These are phyloP conservation scores for Crypturellus tataupa DNA, from an alignment of 2,797 vertebrate genomes.

Conservation along the genomic window DNA sequence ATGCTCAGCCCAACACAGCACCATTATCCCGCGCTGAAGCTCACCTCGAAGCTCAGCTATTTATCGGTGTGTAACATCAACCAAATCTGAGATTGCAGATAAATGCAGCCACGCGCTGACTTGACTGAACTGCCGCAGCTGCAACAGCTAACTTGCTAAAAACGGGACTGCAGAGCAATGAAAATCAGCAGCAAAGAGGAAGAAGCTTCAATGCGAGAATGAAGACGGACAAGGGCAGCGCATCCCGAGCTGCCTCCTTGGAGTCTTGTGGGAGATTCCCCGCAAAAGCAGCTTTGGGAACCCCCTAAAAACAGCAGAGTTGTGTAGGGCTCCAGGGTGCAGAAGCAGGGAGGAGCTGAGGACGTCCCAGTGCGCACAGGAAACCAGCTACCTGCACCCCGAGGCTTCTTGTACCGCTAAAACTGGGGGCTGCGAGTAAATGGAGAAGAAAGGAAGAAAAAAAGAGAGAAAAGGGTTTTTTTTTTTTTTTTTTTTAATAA, in stretches of 20 bases:
- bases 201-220: not conserved
- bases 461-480: not conserved
- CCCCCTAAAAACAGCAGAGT: not conserved
- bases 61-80: not conserved
- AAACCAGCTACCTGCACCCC: rapidly evolving
- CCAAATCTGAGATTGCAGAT: not conserved
- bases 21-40: not conserved
- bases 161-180: not conserved
- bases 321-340: not conserved
- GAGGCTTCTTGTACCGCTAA: rapidly evolving
- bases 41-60: rapidly evolving
- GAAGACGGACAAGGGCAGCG: not conserved
- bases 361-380: not conserved
- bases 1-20: not conserved
- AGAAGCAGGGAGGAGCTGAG: rapidly evolving
- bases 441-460: not conserved
- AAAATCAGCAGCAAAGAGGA: not conserved
- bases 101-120: not conserved
- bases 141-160: too few species aligned
- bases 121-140: not conserved
- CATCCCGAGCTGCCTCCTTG: not conserved
- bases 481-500: too few species aligned
- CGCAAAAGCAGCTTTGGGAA: rapidly evolving
- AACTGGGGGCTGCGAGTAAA: not conserved
- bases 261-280: not conserved